Evolutionary conservation across 2,113 vertebrate species (phyloP).

Genomic region (Tautogolabrus adspersus): DNA sequence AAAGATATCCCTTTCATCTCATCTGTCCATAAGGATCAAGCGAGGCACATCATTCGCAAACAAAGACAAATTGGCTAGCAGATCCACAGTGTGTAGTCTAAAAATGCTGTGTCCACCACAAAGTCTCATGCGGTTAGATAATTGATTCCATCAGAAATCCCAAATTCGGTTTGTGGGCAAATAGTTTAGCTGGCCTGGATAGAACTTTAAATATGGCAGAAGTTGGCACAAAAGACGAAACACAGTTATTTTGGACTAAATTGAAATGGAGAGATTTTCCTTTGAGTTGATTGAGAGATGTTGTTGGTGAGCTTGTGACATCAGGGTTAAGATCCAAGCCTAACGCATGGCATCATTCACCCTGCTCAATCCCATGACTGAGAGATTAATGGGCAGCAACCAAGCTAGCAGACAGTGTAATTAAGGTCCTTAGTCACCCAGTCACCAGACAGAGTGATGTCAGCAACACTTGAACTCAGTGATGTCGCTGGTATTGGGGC

Average conservation of each 20-base stretch:
- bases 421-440: constrained; percentile 79
- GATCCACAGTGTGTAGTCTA: constrained; percentile 56
- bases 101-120: constrained; percentile 71
- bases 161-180: constrained; percentile 19
- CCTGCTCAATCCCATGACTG: constrained; percentile 54
- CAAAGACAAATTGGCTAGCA: constrained; percentile 65
- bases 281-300: constrained; percentile 22
- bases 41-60: constrained; percentile 62
- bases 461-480: constrained; percentile 71
- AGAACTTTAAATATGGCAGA: not conserved
- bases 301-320: constrained; percentile 14
- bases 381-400: constrained; percentile 79
- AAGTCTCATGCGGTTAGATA: constrained; percentile 65
- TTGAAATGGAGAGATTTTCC: constrained; percentile 17
- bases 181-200: constrained; percentile 3
- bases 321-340: constrained; percentile 3
- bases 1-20: constrained; percentile 71
- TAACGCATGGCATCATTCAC: constrained; percentile 32
- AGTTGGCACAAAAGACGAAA: constrained; percentile 8
- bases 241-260: constrained; percentile 2
- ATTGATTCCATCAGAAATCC: constrained; percentile 70
- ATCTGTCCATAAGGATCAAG: constrained; percentile 63
- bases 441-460: constrained; percentile 79
- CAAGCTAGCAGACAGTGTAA: constrained; percentile 80
- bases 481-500: constrained; percentile 56